phyloP scores from a whole-genome alignment of 2,113 vertebrate genomes.

The Gallinago undulata region DNA sequence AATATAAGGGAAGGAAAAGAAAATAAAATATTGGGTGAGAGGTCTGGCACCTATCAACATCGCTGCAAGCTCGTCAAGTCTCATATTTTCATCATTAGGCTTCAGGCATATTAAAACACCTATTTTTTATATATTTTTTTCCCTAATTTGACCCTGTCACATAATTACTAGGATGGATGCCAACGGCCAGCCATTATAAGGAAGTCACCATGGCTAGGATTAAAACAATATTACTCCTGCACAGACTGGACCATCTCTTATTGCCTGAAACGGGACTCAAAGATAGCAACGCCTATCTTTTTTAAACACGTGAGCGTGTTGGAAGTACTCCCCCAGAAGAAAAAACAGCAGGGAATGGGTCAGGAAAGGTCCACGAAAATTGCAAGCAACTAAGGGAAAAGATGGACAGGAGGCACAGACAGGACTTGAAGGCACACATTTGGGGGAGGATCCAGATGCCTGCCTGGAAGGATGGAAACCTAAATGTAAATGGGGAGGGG shows the following conservation, averaged over 20 bases:
- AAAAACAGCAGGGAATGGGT: background rate
- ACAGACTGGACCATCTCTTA: background rate
- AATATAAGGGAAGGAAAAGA: background rate
- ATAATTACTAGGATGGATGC: background rate
- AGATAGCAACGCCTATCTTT: background rate
- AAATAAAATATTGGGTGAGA: background rate
- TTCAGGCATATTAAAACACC: background rate
- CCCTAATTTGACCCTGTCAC: rapidly evolving
- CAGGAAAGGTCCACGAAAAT: background rate
- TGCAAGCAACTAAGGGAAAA: background rate
- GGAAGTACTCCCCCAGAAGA: background rate
- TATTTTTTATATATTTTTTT: background rate
- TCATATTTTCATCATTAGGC: background rate
- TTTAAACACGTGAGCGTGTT: rapidly evolving
- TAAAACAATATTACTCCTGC: background rate
- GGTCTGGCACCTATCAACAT: constrained; percentile 7
- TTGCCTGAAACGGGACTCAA: background rate
- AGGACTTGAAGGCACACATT: background rate
- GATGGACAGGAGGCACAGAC: background rate
- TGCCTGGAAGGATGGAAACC: background rate
- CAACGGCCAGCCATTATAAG: background rate
- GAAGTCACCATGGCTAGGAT: background rate
- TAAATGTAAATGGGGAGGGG: background rate
- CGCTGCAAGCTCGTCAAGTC: background rate
- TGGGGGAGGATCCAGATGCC: background rate